Percentiles rank a stretch among this genome's conserved stretches.
phyloP scores from a whole-genome alignment of 2,797 vertebrate genomes.

The Ambastaia sidthimunki region DNA sequence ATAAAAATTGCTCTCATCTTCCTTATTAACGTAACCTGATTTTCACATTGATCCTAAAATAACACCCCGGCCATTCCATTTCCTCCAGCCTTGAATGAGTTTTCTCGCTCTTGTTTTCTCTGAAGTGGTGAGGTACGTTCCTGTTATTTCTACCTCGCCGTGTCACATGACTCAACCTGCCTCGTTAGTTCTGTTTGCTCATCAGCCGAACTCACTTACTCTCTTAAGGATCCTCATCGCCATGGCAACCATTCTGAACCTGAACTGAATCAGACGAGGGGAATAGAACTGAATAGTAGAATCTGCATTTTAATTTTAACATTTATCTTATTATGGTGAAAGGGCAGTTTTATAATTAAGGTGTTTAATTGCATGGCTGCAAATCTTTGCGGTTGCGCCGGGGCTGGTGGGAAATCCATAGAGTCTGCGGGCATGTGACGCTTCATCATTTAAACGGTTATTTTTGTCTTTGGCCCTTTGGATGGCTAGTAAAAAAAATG shows the following conservation, averaged over 20 bases:
- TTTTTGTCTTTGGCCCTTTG: constrained; percentile 51
- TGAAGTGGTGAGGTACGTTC: background rate
- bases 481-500: constrained; percentile 28
- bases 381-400: constrained; percentile 44
- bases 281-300: constrained; percentile 31
- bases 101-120: background rate
- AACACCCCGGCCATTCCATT: background rate
- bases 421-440: constrained; percentile 51
- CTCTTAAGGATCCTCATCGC: constrained; percentile 64
- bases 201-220: constrained; percentile 49
- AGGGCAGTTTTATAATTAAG: constrained; percentile 59
- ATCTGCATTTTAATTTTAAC: constrained; percentile 57
- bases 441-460: constrained; percentile 58
- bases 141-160: constrained; percentile 1
- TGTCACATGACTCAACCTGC: constrained; percentile 40
- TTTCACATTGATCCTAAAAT: background rate
- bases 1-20: background rate
- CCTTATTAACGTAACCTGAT: constrained; percentile 23
- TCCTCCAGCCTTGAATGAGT: constrained; percentile 5
- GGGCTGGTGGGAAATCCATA: constrained; percentile 43
- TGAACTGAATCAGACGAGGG: constrained; percentile 49
- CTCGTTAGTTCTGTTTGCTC: constrained; percentile 45
- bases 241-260: constrained; percentile 71
- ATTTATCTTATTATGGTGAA: constrained; percentile 57
- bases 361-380: constrained; percentile 55